Conservation (phyloP, 92 coral and sea anemone genomes). For the Umimayanthus chanpuru region DNA sequence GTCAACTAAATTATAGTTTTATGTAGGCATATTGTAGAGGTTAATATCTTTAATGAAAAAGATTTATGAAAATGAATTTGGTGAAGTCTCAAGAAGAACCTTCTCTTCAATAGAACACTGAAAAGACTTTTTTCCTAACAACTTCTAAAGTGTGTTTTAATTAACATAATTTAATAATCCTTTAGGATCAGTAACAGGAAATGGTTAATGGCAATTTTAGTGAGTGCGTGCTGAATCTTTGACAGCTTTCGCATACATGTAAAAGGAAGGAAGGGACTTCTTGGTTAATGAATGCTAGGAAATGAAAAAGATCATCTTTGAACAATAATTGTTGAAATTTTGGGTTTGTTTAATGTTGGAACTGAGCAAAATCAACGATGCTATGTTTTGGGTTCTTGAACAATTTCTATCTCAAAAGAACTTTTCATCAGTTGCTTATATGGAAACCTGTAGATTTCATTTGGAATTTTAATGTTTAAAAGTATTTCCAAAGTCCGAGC, state of each 20-base stretch:
- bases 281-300: neutral
- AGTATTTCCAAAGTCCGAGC: neutral
- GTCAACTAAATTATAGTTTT: no score
- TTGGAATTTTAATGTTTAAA: slow-evolving; percentile 29
- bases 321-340: neutral
- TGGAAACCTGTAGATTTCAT: neutral
- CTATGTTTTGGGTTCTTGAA: neutral
- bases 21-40: no score
- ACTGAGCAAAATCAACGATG: neutral
- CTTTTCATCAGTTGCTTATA: neutral
- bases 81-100: neutral
- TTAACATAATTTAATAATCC: neutral
- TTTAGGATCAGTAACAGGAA: neutral
- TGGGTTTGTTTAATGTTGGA: neutral
- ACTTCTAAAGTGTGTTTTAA: neutral
- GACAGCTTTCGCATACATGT: neutral
- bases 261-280: neutral
- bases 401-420: neutral
- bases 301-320: neutral
- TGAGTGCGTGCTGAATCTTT: neutral
- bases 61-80: no score
- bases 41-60: no score
- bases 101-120: no score
- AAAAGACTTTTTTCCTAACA: neutral
- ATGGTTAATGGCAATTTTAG: neutral